These are phyloP conservation scores for Coreoperca whiteheadi DNA, from an alignment of 2,113 vertebrate genomes.

Conservation along the genomic window DNA sequence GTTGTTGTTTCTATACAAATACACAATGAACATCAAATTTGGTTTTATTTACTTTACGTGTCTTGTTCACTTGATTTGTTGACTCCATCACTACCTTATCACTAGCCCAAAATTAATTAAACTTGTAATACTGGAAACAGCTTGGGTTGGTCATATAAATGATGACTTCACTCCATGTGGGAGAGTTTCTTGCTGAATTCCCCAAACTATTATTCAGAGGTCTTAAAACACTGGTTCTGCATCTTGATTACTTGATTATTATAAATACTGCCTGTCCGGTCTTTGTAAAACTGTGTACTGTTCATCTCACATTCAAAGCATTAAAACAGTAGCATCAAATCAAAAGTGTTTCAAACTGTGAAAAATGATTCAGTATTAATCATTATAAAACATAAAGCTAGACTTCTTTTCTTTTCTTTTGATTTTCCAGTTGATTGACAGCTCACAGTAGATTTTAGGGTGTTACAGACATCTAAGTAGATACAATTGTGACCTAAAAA, in stretches of 20 bases:
- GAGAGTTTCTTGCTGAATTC: conserved; percentile 64
- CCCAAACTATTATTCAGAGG: conserved; percentile 57
- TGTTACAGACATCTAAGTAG: neutral
- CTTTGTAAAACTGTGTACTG: neutral
- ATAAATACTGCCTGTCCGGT: neutral
- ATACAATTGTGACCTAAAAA: conserved; percentile 1
- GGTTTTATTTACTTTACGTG: conserved; percentile 1
- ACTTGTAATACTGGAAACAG: conserved; percentile 30
- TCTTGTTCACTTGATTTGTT: conserved; percentile 26
- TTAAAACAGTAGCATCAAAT: neutral
- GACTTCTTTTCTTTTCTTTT: neutral
- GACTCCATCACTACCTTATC: conserved; percentile 19
- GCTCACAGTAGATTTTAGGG: neutral
- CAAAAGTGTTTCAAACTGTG: neutral
- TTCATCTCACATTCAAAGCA: neutral
- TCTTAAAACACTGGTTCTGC: conserved; percentile 48
- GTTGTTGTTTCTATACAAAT: neutral
- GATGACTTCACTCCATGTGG: conserved; percentile 65
- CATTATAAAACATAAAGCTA: neutral
- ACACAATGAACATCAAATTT: conserved; percentile 6
- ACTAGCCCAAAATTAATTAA: conserved; percentile 10
- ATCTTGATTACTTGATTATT: conserved; percentile 14
- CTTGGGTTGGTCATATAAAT: conserved; percentile 45
- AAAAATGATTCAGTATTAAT: too few species aligned
- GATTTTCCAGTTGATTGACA: neutral